Evolutionary conservation across 35 echinoderm and acorn worm genomes (phyloP).

Genomic region (Stichopus chloronotus): DNA sequence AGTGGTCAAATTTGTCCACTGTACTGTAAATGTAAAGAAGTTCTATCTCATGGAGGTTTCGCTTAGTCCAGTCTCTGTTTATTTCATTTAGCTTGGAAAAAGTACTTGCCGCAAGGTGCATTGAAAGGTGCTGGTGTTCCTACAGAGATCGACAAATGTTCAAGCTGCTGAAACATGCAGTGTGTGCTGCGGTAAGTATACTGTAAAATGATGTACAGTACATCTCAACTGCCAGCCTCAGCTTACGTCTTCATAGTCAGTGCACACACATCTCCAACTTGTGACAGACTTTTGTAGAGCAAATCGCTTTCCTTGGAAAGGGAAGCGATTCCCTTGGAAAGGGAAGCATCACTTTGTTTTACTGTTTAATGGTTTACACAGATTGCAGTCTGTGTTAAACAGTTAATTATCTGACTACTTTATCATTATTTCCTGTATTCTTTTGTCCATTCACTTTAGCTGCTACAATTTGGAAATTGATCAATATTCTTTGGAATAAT

Average conservation of each 20-base stretch:
- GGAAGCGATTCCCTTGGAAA: neutral
- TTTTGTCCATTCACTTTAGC: no score
- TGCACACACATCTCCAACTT: neutral
- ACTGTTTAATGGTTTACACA: no score
- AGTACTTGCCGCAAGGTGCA: slow-evolving; percentile 73
- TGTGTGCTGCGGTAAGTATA: slow-evolving; percentile 97
- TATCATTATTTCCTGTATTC: no score
- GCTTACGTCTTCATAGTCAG: neutral
- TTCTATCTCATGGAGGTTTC: neutral
- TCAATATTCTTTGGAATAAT: no score
- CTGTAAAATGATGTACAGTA: no score
- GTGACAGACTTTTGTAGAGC: neutral
- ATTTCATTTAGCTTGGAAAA: slow-evolving; percentile 66
- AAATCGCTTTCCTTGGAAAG: neutral
- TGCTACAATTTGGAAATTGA: no score
- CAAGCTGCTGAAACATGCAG: slow-evolving; percentile 92
- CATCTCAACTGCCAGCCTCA: no score
- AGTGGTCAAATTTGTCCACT: no score
- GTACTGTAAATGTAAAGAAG: no score
- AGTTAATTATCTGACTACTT: no score
- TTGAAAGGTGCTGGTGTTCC: slow-evolving; percentile 96
- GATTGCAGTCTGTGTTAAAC: no score
- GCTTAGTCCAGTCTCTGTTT: slow-evolving; percentile 13
- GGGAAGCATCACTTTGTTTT: neutral
- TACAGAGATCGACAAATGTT: slow-evolving; percentile 98